Evolutionary conservation across 2,113 vertebrate species (phyloP).

Genomic region (Dicentrarchus labrax): DNA sequence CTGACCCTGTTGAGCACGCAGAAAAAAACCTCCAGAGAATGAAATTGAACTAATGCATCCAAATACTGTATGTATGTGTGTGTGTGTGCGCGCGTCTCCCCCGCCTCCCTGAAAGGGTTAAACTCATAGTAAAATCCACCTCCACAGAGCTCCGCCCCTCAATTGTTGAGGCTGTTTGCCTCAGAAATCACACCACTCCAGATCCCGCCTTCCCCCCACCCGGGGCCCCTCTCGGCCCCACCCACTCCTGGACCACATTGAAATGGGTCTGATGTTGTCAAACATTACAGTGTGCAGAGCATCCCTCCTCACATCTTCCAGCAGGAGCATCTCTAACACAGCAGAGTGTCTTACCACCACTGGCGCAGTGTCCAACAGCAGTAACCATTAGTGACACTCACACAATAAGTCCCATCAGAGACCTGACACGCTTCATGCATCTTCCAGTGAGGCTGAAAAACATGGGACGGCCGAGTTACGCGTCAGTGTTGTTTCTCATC

Average conservation of each 20-base stretch:
- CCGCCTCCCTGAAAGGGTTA: constrained; percentile 66
- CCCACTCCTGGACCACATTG: constrained; percentile 78
- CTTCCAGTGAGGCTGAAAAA: constrained; percentile 26
- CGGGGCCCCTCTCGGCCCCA: constrained; percentile 62
- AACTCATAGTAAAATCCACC: constrained; percentile 58
- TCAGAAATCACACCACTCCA: constrained; percentile 85
- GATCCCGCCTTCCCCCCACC: constrained; percentile 51
- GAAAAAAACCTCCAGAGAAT: not conserved
- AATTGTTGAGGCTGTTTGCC: constrained; percentile 60
- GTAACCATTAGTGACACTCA: not conserved
- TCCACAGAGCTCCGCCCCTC: constrained; percentile 64
- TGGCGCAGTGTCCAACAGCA: not conserved
- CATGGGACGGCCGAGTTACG: constrained; percentile 54
- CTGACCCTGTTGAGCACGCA: not conserved
- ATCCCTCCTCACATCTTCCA: constrained; percentile 29
- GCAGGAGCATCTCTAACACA: constrained; percentile 31
- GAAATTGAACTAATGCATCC: not conserved
- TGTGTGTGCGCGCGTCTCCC: no score
- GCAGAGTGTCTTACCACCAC: not conserved
- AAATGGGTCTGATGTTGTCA: constrained; percentile 80
- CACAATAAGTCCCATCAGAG: not conserved
- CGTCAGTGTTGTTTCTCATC: constrained; percentile 62
- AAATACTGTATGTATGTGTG: not conserved
- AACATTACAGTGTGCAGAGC: constrained; percentile 60
- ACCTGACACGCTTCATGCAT: not conserved